Base-by-base conservation (phyloP, 2,113 vertebrate species). In the Xyrauchen texanus region DNA sequence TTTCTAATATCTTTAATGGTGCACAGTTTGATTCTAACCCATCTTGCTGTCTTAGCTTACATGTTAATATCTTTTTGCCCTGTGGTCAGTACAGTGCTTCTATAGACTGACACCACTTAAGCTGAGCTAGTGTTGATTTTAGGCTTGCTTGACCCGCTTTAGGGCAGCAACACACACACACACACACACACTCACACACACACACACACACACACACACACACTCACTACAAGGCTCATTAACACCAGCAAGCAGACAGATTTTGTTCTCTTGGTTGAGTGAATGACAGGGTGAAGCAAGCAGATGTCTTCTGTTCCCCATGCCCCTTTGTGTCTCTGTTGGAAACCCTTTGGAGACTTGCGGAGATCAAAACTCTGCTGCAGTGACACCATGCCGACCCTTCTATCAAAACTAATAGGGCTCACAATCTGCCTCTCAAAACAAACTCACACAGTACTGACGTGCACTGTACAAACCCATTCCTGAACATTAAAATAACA, bases 241-340 rank as follows among this genome's bases (percentile, higher is more conserved):
- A 86, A 69, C 57, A 81, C 69, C 74, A 83, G 69, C 68, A 75
- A 71, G 79, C 78, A 62, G 60, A 68, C 85, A 82, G 77, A 80
- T 78, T 84, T 78, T 21, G 51, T 57, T 78, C 46, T 75, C 65
- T 64, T 82, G 79, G n/a, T 79, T 81, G 76, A 85, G 57, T 4
- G 75, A 15, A n/a, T 74, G 74, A 58, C 63, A 82, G 66, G 53
- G 67, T 64, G 21, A 70, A 81, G 83, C 86, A 85, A 90, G 90
- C 87, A 88, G 89, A 86, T 87, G 87, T 89, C 89, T 87, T 90
- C 87, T 90, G 90, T 86, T 77, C 47, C 55, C 21, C 21, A 34
- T 34, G 21, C 21, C 21, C 52, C 81, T 83, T 84, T 86, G 78
- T 10, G 57, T 13, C 62, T 71, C 49, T 72, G 79, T 10, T 83